phyloP scores from a whole-genome alignment of 2,888 invertebrate species.

The Quadroppia sp. region DNA sequence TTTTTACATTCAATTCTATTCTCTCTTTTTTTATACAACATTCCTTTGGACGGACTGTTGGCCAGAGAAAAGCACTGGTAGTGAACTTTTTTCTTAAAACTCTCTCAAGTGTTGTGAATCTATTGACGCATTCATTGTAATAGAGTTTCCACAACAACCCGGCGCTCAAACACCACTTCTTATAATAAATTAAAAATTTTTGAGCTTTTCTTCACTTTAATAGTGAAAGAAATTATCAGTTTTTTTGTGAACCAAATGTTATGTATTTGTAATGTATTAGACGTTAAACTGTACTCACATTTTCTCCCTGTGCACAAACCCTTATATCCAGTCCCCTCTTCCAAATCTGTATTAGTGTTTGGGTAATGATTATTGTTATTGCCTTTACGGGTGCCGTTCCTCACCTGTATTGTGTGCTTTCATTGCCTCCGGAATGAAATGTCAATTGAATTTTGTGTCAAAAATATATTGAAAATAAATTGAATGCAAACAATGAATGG shows the following conservation, averaged over 20 bases:
- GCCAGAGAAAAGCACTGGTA: neutral
- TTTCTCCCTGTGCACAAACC: neutral
- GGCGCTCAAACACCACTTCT: neutral
- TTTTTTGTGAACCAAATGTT: neutral
- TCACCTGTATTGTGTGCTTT: neutral
- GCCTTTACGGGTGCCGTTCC: neutral
- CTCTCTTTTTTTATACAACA: neutral
- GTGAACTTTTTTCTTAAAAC: neutral
- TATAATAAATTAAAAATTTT: conserved; percentile 22
- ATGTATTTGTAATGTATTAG: neutral
- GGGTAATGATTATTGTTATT: conserved; percentile 1
- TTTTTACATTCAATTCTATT: neutral
- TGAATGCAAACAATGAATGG: neutral
- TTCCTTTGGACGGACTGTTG: neutral
- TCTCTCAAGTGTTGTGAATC: conserved; percentile 30
- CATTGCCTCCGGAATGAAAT: neutral
- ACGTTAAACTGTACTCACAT: neutral
- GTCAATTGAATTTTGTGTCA: neutral
- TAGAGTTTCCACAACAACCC: neutral
- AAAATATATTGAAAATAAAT: neutral
- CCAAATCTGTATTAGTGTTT: neutral
- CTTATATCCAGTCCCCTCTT: no score
- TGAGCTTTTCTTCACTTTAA: neutral
- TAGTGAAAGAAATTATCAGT: neutral
- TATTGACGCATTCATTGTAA: conserved; percentile 14